A percentile compares a stretch with the other conserved stretches of the same genome.
Evolutionary conservation across 2,797 vertebrate genomes (phyloP).

Genomic region (Enteromius viviparus): DNA sequence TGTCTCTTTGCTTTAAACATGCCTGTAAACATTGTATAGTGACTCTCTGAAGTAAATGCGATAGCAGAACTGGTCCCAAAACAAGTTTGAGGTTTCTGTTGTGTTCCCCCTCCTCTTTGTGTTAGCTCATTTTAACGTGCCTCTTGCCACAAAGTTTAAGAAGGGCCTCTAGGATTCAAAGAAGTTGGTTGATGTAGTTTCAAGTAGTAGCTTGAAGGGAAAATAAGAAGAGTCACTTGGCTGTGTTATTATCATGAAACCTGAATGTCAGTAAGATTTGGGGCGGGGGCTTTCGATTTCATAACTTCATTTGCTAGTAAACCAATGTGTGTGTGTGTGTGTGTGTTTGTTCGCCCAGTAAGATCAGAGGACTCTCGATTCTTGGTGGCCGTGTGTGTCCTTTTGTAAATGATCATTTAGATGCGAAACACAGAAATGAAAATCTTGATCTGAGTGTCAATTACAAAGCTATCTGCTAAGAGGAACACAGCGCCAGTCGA

Average conservation of each 20-base stretch:
- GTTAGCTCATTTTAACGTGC: constrained; percentile 2
- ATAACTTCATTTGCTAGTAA: constrained; percentile 50
- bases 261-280: constrained; percentile 53
- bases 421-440: constrained; percentile 53
- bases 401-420: constrained; percentile 36
- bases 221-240: constrained; percentile 43
- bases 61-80: constrained; percentile 37
- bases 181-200: constrained; percentile 38
- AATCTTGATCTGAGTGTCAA: constrained; percentile 51
- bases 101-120: background rate
- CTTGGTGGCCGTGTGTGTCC: constrained; percentile 23
- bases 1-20: constrained; percentile 22
- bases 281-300: constrained; percentile 40
- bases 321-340: constrained; percentile 23
- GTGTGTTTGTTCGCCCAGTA: constrained; percentile 6
- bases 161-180: constrained; percentile 26
- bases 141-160: constrained; percentile 32
- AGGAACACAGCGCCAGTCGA: constrained; percentile 31
- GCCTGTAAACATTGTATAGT: constrained; percentile 22
- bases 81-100: constrained; percentile 39
- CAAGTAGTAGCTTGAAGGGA: constrained; percentile 21
- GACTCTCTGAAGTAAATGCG: constrained; percentile 10
- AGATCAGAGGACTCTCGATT: constrained; percentile 22
- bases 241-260: constrained; percentile 49
- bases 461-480: constrained; percentile 47